These are phyloP conservation scores for Campylomormyrus numenius DNA, from an alignment of 2,113 vertebrate genomes.

Conservation along the genomic window DNA sequence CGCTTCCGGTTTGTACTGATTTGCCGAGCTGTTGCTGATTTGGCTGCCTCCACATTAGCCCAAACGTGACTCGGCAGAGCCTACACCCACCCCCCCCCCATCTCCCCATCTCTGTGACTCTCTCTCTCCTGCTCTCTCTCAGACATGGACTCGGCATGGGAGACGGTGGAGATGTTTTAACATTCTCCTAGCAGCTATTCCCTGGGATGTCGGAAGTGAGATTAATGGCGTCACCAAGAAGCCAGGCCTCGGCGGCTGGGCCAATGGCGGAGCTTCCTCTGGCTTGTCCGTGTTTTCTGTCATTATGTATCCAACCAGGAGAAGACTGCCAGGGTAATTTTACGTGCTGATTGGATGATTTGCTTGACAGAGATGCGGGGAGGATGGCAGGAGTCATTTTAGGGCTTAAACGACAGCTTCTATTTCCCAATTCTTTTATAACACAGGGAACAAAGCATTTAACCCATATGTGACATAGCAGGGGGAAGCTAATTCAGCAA, in stretches of 20 bases:
- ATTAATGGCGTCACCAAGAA: not conserved
- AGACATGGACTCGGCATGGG: not conserved
- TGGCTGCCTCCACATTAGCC: conserved; percentile 46
- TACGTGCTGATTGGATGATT: not conserved
- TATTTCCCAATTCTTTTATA: not conserved
- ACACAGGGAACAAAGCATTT: too few species aligned
- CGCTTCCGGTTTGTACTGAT: not conserved
- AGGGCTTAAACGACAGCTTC: not conserved
- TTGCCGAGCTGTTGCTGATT: conserved; percentile 47
- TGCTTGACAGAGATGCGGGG: not conserved
- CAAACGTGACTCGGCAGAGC: conserved; percentile 52
- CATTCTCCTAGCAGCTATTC: not conserved
- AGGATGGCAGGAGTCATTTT: not conserved
- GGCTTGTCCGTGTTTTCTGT: not conserved
- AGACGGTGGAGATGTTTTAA: not conserved
- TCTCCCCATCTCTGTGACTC: not conserved
- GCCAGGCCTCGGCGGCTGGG: not conserved
- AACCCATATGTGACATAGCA: too few species aligned
- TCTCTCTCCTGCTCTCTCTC: conserved; percentile 4
- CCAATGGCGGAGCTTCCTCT: not conserved
- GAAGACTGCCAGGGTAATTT: not conserved
- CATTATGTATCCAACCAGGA: not conserved
- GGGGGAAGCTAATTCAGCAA: too few species aligned
- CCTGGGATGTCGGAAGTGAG: not conserved
- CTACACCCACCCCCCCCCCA: not conserved